Evolutionary conservation across 2,888 invertebrate species (phyloP), one percentile per base, ranked within the genome.

Genomic region (Merodon equestris): DNA sequence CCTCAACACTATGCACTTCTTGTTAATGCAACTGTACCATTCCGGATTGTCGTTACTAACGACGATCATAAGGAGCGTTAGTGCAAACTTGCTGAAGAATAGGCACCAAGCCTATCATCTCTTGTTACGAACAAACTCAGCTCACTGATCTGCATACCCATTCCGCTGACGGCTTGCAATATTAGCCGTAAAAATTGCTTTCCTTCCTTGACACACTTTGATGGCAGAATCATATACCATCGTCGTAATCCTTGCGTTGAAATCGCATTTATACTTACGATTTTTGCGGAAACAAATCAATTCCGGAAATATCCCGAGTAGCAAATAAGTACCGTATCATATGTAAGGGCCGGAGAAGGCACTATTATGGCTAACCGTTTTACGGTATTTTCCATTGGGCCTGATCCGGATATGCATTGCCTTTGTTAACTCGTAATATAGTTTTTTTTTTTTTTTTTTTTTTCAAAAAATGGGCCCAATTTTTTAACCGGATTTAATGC

Each of bases 1-100:
- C n/a, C n/a, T n/a, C n/a, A n/a, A n/a, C n/a, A 95, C 91, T 12
- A 92, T 93, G 81, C 94, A 94, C 81, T 94, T 94, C 86, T 96
- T 97, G 86, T 98, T 98, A 9, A 98, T 94, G 0, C 95, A 94
- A 58, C 93, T 92, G 84, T 98, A 97, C 64, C 94, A 90, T 84
- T 97, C 96, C 0, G 93, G 90, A 38, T 92, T 91, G 82, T 93
- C 92, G 60, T 92, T 91, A 0, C 92, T 90, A 0, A 96, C 90
- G 0, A 96, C 90, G 66, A 93, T 91, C 84, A 95, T 87, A 1
- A 95, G 90, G 18, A 95, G 82, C 91, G 10, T 85, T 86, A 10
- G 89, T 84, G 0, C 90, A 90, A 7, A 92, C 89, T 0, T 87
- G 89, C 89, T 0, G 90, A 89, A 0, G 93, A 89, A 81, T 94